These are phyloP conservation scores for Cheilosia pagana DNA, from an alignment of 2,888 invertebrate species.

Conservation along the genomic window DNA sequence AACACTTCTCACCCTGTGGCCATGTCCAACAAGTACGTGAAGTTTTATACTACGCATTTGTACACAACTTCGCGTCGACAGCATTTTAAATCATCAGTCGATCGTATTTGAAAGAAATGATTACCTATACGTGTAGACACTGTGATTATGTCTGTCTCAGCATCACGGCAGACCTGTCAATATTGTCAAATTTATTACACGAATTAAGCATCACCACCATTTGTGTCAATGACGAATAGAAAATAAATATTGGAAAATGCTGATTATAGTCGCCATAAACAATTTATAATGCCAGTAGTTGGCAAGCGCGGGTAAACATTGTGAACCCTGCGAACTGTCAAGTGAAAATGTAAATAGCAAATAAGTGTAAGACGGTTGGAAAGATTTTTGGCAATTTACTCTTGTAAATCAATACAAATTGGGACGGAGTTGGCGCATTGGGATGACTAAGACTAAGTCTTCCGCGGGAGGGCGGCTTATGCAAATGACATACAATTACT, in stretches of 20 bases:
- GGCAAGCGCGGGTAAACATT: constrained; percentile 4
- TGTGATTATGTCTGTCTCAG: constrained; percentile 57
- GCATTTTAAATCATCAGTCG: constrained; percentile 35
- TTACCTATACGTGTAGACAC: constrained; percentile 50
- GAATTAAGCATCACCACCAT: constrained; percentile 66
- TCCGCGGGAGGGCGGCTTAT: constrained; percentile 27
- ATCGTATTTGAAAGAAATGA: constrained; percentile 31
- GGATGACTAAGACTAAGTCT: constrained; percentile 17
- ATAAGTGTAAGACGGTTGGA: neutral
- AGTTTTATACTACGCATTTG: constrained; percentile 31
- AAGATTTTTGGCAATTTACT: constrained; percentile 38
- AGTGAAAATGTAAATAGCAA: constrained; percentile 31
- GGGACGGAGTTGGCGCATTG: neutral
- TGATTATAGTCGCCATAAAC: constrained; percentile 19
- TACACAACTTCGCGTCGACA: neutral
- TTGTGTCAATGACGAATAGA: constrained; percentile 71
- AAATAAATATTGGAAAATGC: constrained; percentile 42
- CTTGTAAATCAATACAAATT: constrained; percentile 15
- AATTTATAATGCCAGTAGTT: constrained; percentile 14
- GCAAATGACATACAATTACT: constrained; percentile 42
- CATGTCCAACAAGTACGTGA: constrained; percentile 3
- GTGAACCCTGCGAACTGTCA: constrained; percentile 10
- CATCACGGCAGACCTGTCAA: constrained; percentile 71
- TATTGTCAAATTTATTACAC: constrained; percentile 75
- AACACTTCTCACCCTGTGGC: constrained; percentile 16